Conservation (phyloP, 2,113 vertebrate species). For the Struthio camelus region DNA sequence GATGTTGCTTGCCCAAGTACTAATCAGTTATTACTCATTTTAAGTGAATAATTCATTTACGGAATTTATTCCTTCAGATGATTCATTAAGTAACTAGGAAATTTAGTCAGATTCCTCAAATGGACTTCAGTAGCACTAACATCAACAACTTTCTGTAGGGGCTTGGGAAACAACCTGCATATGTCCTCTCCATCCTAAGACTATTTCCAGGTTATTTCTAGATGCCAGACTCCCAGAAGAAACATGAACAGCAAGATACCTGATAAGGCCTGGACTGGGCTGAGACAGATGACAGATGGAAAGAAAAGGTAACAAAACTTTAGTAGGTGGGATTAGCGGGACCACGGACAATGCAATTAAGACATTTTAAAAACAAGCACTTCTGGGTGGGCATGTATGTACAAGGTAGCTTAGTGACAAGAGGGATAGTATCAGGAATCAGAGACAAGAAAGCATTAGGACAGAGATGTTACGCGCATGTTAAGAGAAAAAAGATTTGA, state of each 20-base stretch:
- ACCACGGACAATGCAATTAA: neutral
- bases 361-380: neutral
- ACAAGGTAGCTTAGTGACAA: neutral
- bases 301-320: neutral
- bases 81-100: neutral
- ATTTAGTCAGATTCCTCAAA: neutral
- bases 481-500: conserved; percentile 30
- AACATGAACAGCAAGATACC: neutral
- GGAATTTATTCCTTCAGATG: neutral
- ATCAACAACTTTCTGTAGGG: neutral
- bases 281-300: neutral
- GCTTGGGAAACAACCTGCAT: neutral
- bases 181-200: neutral
- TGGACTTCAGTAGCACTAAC: neutral
- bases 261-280: neutral
- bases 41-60: neutral
- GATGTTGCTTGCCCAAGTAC: neutral
- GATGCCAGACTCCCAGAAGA: neutral
- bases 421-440: neutral
- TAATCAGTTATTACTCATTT: neutral
- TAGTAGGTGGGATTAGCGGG: neutral
- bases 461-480: neutral
- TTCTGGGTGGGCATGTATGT: neutral
- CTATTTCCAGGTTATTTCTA: neutral
- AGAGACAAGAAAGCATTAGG: neutral